A percentile compares a stretch with the other conserved stretches of the same genome.
Evolutionary conservation across 1,140 invertebrate genomes (phyloP).

Genomic region (Brachionus rotundiformis): DNA sequence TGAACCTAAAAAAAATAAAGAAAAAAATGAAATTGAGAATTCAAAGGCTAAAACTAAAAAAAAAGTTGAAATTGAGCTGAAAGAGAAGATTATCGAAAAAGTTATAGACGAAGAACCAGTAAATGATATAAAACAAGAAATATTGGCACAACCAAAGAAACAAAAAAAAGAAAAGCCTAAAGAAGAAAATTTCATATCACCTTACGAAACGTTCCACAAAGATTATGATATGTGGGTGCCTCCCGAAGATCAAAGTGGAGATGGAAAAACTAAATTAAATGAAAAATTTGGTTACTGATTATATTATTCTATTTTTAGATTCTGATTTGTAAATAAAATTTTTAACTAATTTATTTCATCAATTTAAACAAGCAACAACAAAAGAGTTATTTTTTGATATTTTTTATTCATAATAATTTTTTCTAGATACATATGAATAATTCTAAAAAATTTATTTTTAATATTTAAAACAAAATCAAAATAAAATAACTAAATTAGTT

Average conservation of each 20-base stretch:
- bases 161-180: not conserved
- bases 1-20: not conserved
- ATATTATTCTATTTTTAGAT: no score
- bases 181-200: slow-evolving; percentile 2
- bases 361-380: no score
- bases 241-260: slow-evolving; percentile 71
- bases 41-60: not conserved
- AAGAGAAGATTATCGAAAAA: not conserved
- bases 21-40: not conserved
- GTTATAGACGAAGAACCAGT: not conserved
- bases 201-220: slow-evolving; percentile 6
- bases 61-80: not conserved
- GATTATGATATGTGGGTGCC: slow-evolving; percentile 50
- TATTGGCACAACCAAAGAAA: not conserved
- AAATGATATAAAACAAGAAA: not conserved
- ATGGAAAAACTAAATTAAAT: slow-evolving; percentile 77
- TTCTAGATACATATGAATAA: no score
- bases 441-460: no score
- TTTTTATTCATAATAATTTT: no score
- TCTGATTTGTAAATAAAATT: not conserved
- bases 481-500: no score
- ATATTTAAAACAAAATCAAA: no score
- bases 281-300: slow-evolving; percentile 82
- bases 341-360: no score
- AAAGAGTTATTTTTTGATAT: no score